Conservation (phyloP, 2,113 vertebrate genomes). For the Platycercus adscitus region DNA sequence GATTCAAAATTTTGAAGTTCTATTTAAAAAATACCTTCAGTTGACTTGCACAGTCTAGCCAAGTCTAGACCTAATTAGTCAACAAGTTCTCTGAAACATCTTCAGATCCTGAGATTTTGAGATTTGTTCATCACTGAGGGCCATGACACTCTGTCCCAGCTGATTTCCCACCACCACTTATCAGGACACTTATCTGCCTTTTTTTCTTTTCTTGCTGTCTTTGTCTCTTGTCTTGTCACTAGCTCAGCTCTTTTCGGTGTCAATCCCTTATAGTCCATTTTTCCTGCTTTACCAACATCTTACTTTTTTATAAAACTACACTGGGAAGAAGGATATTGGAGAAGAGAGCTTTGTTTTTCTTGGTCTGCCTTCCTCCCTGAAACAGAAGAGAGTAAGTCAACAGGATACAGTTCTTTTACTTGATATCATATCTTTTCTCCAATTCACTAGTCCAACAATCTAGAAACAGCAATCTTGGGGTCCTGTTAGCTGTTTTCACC, state of each 20-base stretch:
- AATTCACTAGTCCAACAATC: neutral
- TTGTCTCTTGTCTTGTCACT: neutral
- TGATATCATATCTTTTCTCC: fast-evolving
- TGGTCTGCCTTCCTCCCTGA: neutral
- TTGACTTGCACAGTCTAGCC: neutral
- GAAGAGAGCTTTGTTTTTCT: neutral
- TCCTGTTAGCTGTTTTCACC: neutral
- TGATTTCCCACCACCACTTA: neutral
- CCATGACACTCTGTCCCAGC: neutral
- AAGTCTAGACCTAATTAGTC: neutral
- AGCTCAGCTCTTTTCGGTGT: neutral
- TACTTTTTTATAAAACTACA: neutral
- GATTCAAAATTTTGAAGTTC: neutral
- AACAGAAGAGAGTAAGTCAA: neutral
- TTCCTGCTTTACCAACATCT: neutral
- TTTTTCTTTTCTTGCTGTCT: neutral
- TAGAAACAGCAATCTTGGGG: neutral
- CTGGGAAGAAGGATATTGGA: neutral
- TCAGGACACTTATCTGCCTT: neutral
- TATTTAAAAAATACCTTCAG: neutral
- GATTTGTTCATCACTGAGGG: neutral
- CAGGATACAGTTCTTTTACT: neutral
- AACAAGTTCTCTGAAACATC: neutral
- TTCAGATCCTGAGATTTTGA: neutral
- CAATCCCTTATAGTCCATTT: neutral